Conservation (phyloP, 2,113 vertebrate species). For the Euleptes europaea region DNA sequence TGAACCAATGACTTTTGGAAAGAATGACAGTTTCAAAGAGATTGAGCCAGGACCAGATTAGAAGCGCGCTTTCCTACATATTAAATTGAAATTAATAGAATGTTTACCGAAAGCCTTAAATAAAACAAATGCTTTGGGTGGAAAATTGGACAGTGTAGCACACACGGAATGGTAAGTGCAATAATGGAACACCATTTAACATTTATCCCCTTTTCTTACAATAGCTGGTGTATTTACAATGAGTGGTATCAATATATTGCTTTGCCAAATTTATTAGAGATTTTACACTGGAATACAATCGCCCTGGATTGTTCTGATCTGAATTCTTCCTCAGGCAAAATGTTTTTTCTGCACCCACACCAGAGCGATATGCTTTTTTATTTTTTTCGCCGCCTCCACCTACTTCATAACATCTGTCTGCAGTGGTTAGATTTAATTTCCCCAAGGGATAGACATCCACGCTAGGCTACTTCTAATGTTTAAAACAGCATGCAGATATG, state of each 20-base stretch:
- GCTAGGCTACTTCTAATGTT: neutral
- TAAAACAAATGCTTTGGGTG: neutral
- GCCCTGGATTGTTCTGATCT: neutral
- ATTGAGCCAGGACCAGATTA: conserved; percentile 43
- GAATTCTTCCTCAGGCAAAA: neutral
- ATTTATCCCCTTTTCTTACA: conserved; percentile 20
- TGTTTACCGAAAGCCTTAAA: conserved; percentile 21
- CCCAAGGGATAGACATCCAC: neutral
- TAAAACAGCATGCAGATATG: neutral
- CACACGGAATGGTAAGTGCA: conserved; percentile 30
- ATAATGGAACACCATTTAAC: conserved; percentile 23
- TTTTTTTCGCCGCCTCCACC: neutral
- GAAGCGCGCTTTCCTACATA: conserved; percentile 41
- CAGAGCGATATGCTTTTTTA: neutral
- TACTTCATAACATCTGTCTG: neutral
- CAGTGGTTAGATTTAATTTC: conserved; percentile 12
- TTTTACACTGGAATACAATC: neutral
- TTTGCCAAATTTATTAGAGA: conserved; percentile 6
- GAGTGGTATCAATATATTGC: conserved; percentile 28
- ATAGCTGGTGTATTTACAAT: conserved; percentile 30
- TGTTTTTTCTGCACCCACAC: neutral
- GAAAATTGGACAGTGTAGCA: neutral
- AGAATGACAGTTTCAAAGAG: neutral
- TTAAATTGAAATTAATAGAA: conserved; percentile 44
- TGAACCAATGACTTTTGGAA: conserved; percentile 28